Evolutionary conservation across 2,113 vertebrate species (phyloP).

Genomic region (Chiloscyllium plagiosum): DNA sequence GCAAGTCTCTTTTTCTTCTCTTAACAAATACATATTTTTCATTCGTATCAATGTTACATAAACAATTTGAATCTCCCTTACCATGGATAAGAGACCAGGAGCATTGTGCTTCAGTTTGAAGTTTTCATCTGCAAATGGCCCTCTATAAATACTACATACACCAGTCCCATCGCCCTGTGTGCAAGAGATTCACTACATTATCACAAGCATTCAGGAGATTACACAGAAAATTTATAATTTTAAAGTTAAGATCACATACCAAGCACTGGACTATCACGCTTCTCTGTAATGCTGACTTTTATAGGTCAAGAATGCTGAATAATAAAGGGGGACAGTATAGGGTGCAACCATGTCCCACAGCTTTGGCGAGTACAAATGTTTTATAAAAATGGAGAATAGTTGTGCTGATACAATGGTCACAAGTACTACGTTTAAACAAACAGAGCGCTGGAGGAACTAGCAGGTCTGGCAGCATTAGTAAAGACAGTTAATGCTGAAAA

Average conservation of each 20-base stretch:
- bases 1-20: not conserved
- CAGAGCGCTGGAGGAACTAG: too few relatives aligned
- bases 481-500: too few relatives aligned
- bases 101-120: constrained; percentile 79
- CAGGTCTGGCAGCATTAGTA: too few relatives aligned
- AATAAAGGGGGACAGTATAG: not conserved
- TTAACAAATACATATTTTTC: not conserved
- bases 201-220: not conserved
- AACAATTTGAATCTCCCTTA: constrained; percentile 47
- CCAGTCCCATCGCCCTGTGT: constrained; percentile 86
- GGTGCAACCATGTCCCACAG: not conserved
- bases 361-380: not conserved
- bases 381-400: not conserved
- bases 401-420: not conserved
- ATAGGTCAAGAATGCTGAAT: not conserved
- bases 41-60: not conserved
- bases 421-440: too few relatives aligned
- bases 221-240: not conserved
- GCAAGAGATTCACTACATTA: not conserved
- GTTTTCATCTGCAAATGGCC: constrained; percentile 94
- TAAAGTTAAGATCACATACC: not conserved
- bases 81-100: constrained; percentile 87
- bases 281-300: not conserved
- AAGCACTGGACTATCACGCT: not conserved
- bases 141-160: constrained; percentile 91